Evolutionary conservation across 2,888 invertebrate species (phyloP).

Genomic region (Drosophila limbata): DNA sequence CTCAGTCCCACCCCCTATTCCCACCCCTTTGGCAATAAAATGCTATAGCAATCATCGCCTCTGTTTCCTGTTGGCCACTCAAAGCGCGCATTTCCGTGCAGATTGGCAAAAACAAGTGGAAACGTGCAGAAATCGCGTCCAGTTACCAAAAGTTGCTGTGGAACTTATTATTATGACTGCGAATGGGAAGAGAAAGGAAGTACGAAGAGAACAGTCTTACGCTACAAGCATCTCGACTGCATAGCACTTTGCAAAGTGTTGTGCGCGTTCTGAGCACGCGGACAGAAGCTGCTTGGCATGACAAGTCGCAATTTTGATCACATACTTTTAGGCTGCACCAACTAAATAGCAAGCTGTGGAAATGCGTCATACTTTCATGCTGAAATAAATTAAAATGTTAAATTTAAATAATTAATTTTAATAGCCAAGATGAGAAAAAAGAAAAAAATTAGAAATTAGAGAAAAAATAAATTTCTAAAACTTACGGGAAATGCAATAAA

Average conservation of each 20-base stretch:
- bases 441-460: no score
- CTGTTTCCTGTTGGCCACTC: conserved; percentile 5
- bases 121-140: conserved; percentile 26
- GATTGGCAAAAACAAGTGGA: conserved; percentile 36
- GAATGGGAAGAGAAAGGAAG: not conserved
- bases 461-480: no score
- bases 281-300: conserved; percentile 52
- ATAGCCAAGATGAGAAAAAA: no score
- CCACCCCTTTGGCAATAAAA: conserved; percentile 30
- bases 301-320: conserved; percentile 36
- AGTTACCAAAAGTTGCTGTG: conserved; percentile 44
- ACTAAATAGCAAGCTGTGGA: conserved; percentile 4
- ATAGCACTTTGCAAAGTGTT: conserved; percentile 19
- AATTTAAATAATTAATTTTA: no score
- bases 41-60: conserved; percentile 22
- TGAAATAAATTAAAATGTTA: no score
- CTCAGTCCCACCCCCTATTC: conserved; percentile 1
- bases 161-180: conserved; percentile 18
- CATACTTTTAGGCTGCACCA: conserved; percentile 62
- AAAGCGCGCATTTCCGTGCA: conserved; percentile 16
- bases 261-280: conserved; percentile 11
- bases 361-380: no score
- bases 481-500: not conserved
- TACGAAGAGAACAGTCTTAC: not conserved
- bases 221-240: conserved; percentile 27